Base-by-base conservation (phyloP, 2,797 vertebrate species). In the Benthosema pterotum region DNA sequence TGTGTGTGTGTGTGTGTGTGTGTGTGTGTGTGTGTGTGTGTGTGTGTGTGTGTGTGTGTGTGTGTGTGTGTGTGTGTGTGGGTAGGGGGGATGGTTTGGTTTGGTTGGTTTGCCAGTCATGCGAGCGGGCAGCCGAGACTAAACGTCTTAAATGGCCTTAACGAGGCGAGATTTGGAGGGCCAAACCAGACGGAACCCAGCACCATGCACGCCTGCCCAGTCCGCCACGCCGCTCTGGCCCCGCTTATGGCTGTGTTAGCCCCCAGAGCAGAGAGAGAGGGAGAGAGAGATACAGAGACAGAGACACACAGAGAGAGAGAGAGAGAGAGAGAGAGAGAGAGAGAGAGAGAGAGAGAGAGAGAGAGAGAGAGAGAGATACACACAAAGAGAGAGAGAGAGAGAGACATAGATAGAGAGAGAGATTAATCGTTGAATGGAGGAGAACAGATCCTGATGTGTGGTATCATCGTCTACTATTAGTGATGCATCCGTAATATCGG, bases 111-210 rank as follows among this genome's bases (percentile, higher is more conserved):
- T 89, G 85, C 79, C 87, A 84, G 85, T 82, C 79, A 82, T 67
- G 78, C 75, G 68, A 86, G 84, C 75, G 52, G 72, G 83, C 82
- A 83, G 82, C 88, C 89, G 89, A 87, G 83, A 86, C 84, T 82
- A 90, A 90, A 83, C 60, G 46, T 78, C 78, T 71, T 68, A 83
- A 89, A 89, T 76, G 75, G 74, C 71, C 60, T 74, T 80, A 86
- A 88, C 80, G 77, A 87, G 82, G 72, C 75, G 75, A 71, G 72
- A 87, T 89, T 76, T 83, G 60, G 63, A 74, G 78, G 77, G 84
- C 78, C 83, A 85, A 83, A 83, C 77, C 88, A 88, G 87, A 87
- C 83, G 84, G 84, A 89, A 78, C 47, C 45, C 6, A 32, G 69
- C 68, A 66, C 73, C 73, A 78, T 11, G 67, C 67, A 68, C 69